A percentile compares a stretch with the other conserved stretches of the same genome.
These are phyloP conservation scores for Sturnus vulgaris DNA, from an alignment of 2,113 vertebrate species.

Conservation along the genomic window DNA sequence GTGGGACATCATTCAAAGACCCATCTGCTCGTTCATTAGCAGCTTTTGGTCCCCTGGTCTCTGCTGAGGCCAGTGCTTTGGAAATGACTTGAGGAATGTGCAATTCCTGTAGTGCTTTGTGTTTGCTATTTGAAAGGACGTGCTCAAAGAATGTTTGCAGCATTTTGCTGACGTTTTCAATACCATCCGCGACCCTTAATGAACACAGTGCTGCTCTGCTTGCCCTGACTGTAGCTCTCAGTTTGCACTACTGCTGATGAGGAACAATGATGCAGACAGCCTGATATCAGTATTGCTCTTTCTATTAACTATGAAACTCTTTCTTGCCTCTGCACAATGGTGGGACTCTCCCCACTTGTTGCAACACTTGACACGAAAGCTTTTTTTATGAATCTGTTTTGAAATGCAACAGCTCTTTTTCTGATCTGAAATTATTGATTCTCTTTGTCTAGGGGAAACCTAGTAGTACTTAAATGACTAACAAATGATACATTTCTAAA, in stretches of 20 bases:
- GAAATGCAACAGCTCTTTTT: not conserved
- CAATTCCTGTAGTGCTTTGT: not conserved
- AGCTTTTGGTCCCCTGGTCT: not conserved
- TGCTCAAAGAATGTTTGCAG: not conserved
- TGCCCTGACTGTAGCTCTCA: not conserved
- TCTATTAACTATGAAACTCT: not conserved
- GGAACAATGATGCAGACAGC: not conserved
- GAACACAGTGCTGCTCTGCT: not conserved
- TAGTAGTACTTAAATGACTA: not conserved
- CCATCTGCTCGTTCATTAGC: not conserved
- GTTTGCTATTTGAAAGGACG: not conserved
- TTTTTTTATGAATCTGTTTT: not conserved
- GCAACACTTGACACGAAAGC: not conserved
- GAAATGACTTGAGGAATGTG: not conserved
- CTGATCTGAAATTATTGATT: not conserved
- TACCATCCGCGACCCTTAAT: not conserved
- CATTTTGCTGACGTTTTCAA: not conserved
- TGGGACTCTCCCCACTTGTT: not conserved
- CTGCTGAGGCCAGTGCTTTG: not conserved
- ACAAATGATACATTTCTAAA: not conserved
- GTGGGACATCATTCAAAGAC: not conserved
- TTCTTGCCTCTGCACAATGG: not conserved
- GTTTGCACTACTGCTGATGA: not conserved
- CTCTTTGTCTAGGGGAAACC: not conserved
- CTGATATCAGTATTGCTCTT: not conserved